Conservation (phyloP, 2,888 invertebrate genomes). For the Caenorhabditis sp. region DNA sequence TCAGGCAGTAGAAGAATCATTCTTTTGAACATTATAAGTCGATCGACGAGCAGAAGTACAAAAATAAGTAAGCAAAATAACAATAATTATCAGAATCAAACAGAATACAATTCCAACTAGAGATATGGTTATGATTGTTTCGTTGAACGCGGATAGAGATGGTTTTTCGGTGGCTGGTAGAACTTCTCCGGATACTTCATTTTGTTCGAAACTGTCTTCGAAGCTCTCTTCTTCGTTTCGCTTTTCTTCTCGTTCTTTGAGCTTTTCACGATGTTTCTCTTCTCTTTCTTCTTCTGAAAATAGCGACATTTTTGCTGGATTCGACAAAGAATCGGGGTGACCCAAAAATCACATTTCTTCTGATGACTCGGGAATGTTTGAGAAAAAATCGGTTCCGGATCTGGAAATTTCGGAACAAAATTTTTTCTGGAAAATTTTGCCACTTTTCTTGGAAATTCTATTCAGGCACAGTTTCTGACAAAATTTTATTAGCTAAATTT, state of each 20-base stretch:
- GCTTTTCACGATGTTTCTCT: slow-evolving; percentile 11
- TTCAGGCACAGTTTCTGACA: no score
- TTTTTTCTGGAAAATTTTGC: no score
- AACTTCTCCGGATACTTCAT: not conserved
- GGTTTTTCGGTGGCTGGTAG: not conserved
- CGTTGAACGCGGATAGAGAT: not conserved
- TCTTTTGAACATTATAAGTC: not conserved
- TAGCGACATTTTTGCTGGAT: not conserved
- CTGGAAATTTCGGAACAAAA: no score
- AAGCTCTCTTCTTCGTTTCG: slow-evolving; percentile 9
- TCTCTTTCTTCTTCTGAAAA: slow-evolving; percentile 32
- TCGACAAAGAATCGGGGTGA: not conserved
- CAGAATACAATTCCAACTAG: not conserved
- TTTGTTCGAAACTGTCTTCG: not conserved
- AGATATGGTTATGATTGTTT: not conserved
- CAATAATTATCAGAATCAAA: not conserved
- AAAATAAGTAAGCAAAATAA: not conserved
- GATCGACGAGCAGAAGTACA: not conserved
- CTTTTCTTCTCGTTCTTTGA: not conserved
- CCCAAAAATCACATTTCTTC: no score
- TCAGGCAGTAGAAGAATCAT: not conserved
- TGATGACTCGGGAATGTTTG: no score
- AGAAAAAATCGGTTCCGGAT: no score
- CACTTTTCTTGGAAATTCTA: no score
- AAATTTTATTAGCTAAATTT: no score